Percentiles rank a stretch among this genome's conserved stretches.
phyloP scores from a whole-genome alignment of 2,888 invertebrate genomes.

The Caenorhabditis macrosperma region DNA sequence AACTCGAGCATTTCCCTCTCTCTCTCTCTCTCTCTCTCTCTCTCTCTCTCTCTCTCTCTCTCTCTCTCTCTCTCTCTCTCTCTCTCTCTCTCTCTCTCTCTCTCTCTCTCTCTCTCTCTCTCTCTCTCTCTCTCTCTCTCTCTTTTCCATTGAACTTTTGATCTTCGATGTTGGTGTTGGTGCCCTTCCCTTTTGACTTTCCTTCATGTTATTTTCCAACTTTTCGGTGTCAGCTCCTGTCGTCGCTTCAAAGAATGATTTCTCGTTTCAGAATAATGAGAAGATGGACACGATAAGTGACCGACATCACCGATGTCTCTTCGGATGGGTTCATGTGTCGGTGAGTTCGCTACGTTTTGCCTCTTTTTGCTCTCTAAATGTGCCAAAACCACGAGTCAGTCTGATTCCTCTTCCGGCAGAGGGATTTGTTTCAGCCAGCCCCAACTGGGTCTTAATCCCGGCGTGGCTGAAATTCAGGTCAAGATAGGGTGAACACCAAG shows the following conservation, averaged over 20 bases:
- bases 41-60: not conserved
- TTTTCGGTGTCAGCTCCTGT: too few relatives aligned
- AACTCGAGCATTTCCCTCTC: too few relatives aligned
- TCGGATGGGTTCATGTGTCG: conserved; percentile 58
- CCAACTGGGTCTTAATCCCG: too few relatives aligned
- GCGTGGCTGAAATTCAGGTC: too few relatives aligned
- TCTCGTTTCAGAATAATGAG: conserved; percentile 48
- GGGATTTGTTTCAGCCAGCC: too few relatives aligned
- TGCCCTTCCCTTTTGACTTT: not conserved
- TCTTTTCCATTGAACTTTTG: not conserved
- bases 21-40: not conserved
- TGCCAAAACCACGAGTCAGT: too few relatives aligned
- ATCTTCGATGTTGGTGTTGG: not conserved
- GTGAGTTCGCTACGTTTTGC: too few relatives aligned
- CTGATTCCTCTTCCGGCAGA: too few relatives aligned
- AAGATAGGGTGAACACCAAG: too few relatives aligned
- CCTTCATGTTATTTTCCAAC: not conserved
- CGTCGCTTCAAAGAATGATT: not conserved
- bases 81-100: too few relatives aligned
- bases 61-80: too few relatives aligned
- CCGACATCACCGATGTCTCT: conserved; percentile 61
- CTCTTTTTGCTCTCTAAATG: too few relatives aligned
- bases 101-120: not conserved
- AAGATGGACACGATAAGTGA: conserved; percentile 59
- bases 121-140: not conserved